Percentiles rank a stretch among this genome's conserved stretches.
phyloP scores from a whole-genome alignment of 1,140 invertebrate genomes.

The Dolichoris vasculosae region DNA sequence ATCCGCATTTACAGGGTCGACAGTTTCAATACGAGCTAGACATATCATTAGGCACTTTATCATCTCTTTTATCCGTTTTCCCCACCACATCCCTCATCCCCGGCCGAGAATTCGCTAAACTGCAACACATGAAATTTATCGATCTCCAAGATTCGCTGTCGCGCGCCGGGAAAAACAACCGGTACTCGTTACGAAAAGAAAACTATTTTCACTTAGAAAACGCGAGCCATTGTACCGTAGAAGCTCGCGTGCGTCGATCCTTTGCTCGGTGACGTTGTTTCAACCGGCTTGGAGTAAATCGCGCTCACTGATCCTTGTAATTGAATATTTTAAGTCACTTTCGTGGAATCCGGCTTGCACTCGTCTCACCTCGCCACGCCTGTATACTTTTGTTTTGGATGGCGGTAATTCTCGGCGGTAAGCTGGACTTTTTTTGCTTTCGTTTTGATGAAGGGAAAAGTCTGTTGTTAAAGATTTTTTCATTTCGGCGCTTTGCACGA shows the following conservation, averaged over 20 bases:
- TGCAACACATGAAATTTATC: too few relatives aligned
- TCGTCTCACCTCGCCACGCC: not conserved
- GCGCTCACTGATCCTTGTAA: not conserved
- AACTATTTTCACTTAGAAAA: not conserved
- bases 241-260: too few relatives aligned
- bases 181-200: not conserved
- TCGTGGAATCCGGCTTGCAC: not conserved
- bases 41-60: not conserved
- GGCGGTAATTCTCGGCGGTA: not conserved
- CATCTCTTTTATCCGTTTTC: too few relatives aligned
- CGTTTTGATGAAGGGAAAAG: not conserved
- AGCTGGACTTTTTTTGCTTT: not conserved
- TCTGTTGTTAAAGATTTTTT: not conserved
- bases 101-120: too few relatives aligned
- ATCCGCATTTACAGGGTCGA: not conserved
- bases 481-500: not conserved
- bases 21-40: not conserved
- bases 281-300: not conserved
- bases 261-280: constrained; percentile 8
- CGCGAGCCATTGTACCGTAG: not conserved
- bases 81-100: too few relatives aligned
- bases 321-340: constrained; percentile 28
- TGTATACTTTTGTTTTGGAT: not conserved
- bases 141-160: too few relatives aligned
- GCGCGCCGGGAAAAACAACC: not conserved